Evolutionary conservation across 1,140 invertebrate genomes (phyloP), one percentile per base, ranked within the genome.

Genomic region (Acromyrmex charruanus): DNA sequence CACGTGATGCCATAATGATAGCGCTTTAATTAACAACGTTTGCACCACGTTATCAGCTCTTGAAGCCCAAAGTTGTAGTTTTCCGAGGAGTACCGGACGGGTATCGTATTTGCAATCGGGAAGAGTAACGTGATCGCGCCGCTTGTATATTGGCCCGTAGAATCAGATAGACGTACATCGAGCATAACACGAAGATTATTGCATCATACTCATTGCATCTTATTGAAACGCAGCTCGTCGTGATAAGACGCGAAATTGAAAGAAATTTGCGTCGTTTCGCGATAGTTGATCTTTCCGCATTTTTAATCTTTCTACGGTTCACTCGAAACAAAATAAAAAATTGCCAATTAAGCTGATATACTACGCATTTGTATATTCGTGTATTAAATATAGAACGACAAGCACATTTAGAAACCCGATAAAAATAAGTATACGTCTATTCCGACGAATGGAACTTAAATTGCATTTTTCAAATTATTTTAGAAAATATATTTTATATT

Each of bases 1-100:
- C 39, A 39, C 21, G 35, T 16, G 66, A 75, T 82, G 53, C 18
- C 1, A 28, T 82, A 49, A 81, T 12, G 66, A 81, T 81, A 82
- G 18, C 68, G 66, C 35, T 25, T 49, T 61, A 84, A 61, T 84
- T 81, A 71, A 71, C 39, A 28, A 5, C 35, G 25, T 21, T 21
- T 25, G 69, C 53, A 14, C 31, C 16, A 44, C 9, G 58, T 82
- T 61, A 61, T 44, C 51, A 25, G 18, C 18, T 25, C 25, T 61
- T 28, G 31, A 25, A 25, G 55, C 25, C 14, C 80, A 84, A 84
- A 39, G 80, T 74, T 35, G 14, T 28, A 31, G 7, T 75, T 84
- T 84, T 59, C 39, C 28, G n/a, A 74, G 35, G 18, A 82, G 7
- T 16, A n/a, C 44, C 49, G 35, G 14, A 68, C 14, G 44, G 28